These are phyloP conservation scores for Dicrurus megarhynchus DNA, from an alignment of 2,113 vertebrate genomes.

Conservation along the genomic window DNA sequence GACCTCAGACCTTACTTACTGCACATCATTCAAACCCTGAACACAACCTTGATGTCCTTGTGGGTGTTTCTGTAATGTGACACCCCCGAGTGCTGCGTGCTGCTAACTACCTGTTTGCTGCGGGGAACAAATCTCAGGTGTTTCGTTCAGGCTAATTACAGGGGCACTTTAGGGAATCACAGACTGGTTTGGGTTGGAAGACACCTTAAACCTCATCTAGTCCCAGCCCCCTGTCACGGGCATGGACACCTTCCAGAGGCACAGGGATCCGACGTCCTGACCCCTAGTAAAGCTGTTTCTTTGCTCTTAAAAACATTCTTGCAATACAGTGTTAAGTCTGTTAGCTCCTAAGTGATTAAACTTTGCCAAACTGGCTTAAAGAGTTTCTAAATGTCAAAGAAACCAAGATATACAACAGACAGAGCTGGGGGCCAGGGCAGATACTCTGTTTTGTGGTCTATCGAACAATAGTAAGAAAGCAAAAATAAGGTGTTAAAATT, in stretches of 20 bases:
- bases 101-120: neutral
- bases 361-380: neutral
- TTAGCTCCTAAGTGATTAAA: neutral
- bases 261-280: neutral
- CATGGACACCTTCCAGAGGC: neutral
- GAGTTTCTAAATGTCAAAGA: neutral
- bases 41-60: neutral
- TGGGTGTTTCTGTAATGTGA: rapidly evolving
- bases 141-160: neutral
- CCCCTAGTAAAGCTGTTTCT: neutral
- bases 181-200: neutral
- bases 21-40: neutral
- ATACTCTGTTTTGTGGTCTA: neutral
- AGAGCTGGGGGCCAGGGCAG: neutral
- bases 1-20: neutral
- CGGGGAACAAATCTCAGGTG: neutral
- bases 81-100: neutral
- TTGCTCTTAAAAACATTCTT: neutral
- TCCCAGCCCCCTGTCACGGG: neutral
- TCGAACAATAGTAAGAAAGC: neutral
- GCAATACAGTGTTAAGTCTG: neutral
- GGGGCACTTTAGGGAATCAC: no score
- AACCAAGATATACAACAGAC: neutral
- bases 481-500: neutral
- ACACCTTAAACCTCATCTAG: neutral